Evolutionary conservation across 2,888 invertebrate species (phyloP).

Genomic region (Seladonia tumulorum): DNA sequence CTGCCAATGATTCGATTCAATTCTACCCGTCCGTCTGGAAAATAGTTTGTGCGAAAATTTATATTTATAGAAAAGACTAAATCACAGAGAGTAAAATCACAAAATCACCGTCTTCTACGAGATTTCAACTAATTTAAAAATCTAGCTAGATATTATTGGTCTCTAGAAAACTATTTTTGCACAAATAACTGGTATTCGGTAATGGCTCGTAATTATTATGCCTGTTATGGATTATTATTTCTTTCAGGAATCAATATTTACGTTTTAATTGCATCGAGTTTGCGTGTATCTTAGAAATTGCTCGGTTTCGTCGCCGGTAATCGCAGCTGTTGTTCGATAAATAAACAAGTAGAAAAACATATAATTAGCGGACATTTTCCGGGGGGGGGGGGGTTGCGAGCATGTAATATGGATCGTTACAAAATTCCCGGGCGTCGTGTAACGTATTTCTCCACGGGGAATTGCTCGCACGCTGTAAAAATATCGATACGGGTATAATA

Average conservation of each 20-base stretch:
- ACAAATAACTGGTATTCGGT: no score
- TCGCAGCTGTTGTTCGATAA: neutral
- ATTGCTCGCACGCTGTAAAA: constrained; percentile 33
- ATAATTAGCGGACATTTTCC: neutral
- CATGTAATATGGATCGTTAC: constrained; percentile 20
- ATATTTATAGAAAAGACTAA: no score
- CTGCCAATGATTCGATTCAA: no score
- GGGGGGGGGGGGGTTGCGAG: neutral
- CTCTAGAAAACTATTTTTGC: no score
- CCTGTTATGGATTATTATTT: neutral
- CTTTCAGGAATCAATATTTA: neutral
- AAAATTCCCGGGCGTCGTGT: constrained; percentile 12
- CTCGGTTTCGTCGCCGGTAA: neutral
- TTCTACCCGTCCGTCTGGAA: no score
- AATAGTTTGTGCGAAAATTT: neutral
- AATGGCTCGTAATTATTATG: no score
- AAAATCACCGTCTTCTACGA: no score
- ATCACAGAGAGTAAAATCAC: no score
- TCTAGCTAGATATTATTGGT: no score
- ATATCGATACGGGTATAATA: constrained; percentile 45
- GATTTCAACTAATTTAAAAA: no score
- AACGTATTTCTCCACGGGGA: constrained; percentile 5
- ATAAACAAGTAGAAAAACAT: neutral
- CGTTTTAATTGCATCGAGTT: no score
- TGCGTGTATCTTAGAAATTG: neutral